Conservation (phyloP, 2,113 vertebrate genomes). For the Synodontis membranacea region DNA sequence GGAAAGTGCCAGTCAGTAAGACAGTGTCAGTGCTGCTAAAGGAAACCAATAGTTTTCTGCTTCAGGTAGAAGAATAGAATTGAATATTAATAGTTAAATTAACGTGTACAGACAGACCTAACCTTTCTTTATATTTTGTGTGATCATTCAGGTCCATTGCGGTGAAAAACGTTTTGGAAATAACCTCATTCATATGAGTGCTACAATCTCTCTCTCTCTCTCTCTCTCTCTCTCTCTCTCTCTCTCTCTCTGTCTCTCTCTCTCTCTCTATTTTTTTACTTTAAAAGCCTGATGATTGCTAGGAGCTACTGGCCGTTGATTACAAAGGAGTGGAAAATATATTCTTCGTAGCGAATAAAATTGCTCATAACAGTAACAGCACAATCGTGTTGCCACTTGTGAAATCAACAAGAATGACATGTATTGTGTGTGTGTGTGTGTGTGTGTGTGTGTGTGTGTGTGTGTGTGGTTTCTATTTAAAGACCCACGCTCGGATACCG, state of each 20-base stretch:
- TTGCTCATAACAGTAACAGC: neutral
- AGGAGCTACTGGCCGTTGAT: neutral
- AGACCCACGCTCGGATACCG: conserved; percentile 20
- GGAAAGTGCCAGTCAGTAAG: neutral
- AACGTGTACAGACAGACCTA: neutral
- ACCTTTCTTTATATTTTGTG: neutral
- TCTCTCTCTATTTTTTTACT: neutral
- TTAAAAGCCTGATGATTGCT: neutral
- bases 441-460: conserved; percentile 2
- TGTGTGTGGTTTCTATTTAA: conserved; percentile 35
- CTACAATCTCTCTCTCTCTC: neutral
- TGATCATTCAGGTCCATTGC: neutral
- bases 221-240: neutral
- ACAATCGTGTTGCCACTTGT: neutral
- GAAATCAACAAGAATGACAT: conserved; percentile 13
- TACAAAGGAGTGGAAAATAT: conserved; percentile 14
- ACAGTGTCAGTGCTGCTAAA: neutral
- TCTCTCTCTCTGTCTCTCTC: neutral
- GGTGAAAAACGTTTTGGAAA: neutral
- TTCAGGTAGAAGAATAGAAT: neutral
- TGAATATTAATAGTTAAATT: neutral
- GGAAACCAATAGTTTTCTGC: neutral
- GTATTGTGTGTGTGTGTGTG: neutral
- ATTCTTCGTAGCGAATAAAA: conserved; percentile 15
- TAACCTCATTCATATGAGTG: too few relatives aligned